A percentile compares a stretch with the other conserved stretches of the same genome.
phyloP scores from a whole-genome alignment of 2,888 invertebrate species.

The Netelia melanura region DNA sequence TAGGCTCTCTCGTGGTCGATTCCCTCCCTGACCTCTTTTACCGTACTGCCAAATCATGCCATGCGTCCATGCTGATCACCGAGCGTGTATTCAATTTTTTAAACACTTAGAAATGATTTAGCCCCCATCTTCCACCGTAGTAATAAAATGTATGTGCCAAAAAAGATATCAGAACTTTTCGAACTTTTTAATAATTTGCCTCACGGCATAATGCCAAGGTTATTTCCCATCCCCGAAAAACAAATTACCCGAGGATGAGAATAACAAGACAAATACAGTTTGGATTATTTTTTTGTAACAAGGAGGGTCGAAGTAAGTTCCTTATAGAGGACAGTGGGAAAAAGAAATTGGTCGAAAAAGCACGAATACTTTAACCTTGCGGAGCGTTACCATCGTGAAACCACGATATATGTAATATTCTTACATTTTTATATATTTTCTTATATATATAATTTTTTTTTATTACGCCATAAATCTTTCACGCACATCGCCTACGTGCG shows the following conservation, averaged over 20 bases:
- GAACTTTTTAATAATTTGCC: not conserved
- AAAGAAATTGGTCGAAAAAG: no score
- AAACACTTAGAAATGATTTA: conserved; percentile 19
- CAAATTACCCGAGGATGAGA: no score
- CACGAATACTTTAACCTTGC: no score
- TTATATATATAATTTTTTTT: not conserved
- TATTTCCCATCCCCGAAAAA: no score
- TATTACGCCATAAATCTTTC: no score
- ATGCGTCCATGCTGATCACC: conserved; percentile 44
- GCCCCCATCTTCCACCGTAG: not conserved
- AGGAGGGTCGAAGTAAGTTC: not conserved
- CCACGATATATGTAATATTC: no score
- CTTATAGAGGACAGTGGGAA: not conserved
- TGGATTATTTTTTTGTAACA: no score
- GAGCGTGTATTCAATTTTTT: conserved; percentile 65
- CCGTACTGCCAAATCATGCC: conserved; percentile 11
- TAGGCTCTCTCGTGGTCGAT: conserved; percentile 22
- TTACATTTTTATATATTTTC: conserved; percentile 15
- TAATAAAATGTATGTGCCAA: not conserved
- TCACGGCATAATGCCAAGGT: no score
- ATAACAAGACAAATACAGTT: no score
- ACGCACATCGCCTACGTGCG: not conserved
- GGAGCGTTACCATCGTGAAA: no score
- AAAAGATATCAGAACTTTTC: not conserved
- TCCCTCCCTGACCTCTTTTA: not conserved